Base-by-base conservation (phyloP, 2,888 invertebrate genomes). In the Orchestes rusci region DNA sequence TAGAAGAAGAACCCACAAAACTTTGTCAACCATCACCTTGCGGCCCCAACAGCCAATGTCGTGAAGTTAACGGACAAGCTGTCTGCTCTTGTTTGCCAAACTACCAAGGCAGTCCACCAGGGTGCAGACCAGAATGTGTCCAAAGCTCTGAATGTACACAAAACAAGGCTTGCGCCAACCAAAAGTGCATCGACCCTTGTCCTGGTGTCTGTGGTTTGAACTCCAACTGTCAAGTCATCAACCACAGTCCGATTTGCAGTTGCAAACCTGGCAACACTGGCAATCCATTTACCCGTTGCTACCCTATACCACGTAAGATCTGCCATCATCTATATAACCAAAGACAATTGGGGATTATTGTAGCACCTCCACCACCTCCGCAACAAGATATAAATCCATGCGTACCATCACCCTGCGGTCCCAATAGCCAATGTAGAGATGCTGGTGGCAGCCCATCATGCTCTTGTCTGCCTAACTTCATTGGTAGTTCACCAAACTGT, bases 11-110 rank as follows among this genome's bases (percentile, higher is more conserved):
- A 46, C 66, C 70, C 19, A 54, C 61, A 32, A 78, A 82, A 65
- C 76, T 83, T 16, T 85, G 85, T 59, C 63, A 74, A 34, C 84
- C 84, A 35, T 80, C 83, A 32, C 84, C 84, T n/a, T 86, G 85
- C 62, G 86, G 85, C 28, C 80, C 84, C 29, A 84, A 84, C 59
- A 83, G 84, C 64, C 75, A 78, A 62, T 86, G 86, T 66, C 77
- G 80, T 58, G 76, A 79, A 61, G 64, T 80, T 31, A 79, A 73
- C 49, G 67, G 65, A 4, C 71, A 72, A 55, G 73, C 74, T 0
- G 67, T 73, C 19, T 78, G 82, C 56, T 72, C 74, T 12, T 82
- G 82, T 54, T 64, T 77, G 34, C 73, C 73, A 1, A 72, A 68
- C 47, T 79, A 75, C 56, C 65, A 70, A 16, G 81, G 82, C 50